These are phyloP conservation scores for Drosophila subsilvestris DNA, from an alignment of 2,888 invertebrate species.

Conservation along the genomic window DNA sequence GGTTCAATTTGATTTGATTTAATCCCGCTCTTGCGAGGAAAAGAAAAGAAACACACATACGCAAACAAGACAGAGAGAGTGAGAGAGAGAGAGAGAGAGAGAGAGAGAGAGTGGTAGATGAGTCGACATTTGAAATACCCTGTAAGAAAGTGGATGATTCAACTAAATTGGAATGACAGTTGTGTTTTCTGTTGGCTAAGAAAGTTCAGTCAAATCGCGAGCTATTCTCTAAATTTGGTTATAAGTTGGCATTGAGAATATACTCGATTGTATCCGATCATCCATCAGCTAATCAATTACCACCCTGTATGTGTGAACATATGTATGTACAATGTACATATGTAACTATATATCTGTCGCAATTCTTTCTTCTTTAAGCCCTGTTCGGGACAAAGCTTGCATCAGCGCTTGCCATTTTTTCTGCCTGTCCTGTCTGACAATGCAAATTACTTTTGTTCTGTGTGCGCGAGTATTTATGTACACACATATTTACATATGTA, in stretches of 20 bases:
- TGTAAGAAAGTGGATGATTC: neutral
- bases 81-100: neutral
- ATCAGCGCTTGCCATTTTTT: constrained; percentile 49
- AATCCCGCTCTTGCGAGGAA: constrained; percentile 48
- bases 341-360: neutral
- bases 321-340: neutral
- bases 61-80: constrained; percentile 4
- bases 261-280: too few species aligned
- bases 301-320: neutral
- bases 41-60: constrained; percentile 9
- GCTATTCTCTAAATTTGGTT: too few species aligned
- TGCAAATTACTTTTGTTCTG: constrained; percentile 60
- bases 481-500: constrained; percentile 12
- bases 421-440: constrained; percentile 39
- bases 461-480: constrained; percentile 48
- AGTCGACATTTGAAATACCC: neutral
- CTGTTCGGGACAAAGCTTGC: constrained; percentile 25
- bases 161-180: neutral
- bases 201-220: too few species aligned
- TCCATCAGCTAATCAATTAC: too few species aligned
- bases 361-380: neutral
- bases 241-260: too few species aligned
- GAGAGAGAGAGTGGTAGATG: neutral
- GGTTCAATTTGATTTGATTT: constrained; percentile 74
- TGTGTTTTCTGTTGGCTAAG: neutral